Conservation (phyloP, 2,113 vertebrate genomes). For the Tursiops truncatus region DNA sequence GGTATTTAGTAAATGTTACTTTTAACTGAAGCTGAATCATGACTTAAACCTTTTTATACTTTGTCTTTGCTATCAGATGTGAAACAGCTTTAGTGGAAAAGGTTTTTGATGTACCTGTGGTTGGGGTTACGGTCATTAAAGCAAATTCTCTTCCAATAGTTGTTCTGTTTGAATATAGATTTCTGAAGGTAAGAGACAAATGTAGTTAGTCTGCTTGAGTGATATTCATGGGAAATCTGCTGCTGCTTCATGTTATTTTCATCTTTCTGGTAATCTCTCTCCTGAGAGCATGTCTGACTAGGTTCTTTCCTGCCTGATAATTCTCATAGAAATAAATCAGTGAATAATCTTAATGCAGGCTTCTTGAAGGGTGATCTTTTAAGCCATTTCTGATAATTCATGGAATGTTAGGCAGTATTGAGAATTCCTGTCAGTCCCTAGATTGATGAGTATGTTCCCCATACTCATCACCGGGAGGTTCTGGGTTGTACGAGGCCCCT, state of each 20-base stretch:
- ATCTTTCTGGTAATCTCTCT: constrained; percentile 71
- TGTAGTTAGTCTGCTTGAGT: constrained; percentile 53
- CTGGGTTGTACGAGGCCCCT: neutral
- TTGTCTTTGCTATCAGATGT: neutral
- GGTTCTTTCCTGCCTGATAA: constrained; percentile 69
- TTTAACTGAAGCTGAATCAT: constrained; percentile 13
- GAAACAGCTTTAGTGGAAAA: neutral
- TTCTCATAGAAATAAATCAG: constrained; percentile 74
- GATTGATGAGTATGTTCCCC: neutral
- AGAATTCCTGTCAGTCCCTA: neutral
- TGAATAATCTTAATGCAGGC: constrained; percentile 59
- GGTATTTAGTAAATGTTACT: constrained; percentile 29
- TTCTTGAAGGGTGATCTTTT: constrained; percentile 55
- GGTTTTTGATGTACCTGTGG: constrained; percentile 1
- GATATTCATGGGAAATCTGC: constrained; percentile 58
- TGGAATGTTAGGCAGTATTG: neutral
- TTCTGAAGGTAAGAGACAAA: constrained; percentile 54
- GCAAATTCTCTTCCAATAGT: neutral
- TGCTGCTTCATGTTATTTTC: constrained; percentile 60
- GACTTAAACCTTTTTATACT: constrained; percentile 41
- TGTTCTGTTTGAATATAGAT: constrained; percentile 45
- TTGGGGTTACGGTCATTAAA: constrained; percentile 33
- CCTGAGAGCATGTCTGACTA: constrained; percentile 71
- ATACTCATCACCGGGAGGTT: neutral
- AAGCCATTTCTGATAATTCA: constrained; percentile 50